These are phyloP conservation scores for Ischnus inquisitorius DNA, from an alignment of 2,888 invertebrate species.

Conservation along the genomic window DNA sequence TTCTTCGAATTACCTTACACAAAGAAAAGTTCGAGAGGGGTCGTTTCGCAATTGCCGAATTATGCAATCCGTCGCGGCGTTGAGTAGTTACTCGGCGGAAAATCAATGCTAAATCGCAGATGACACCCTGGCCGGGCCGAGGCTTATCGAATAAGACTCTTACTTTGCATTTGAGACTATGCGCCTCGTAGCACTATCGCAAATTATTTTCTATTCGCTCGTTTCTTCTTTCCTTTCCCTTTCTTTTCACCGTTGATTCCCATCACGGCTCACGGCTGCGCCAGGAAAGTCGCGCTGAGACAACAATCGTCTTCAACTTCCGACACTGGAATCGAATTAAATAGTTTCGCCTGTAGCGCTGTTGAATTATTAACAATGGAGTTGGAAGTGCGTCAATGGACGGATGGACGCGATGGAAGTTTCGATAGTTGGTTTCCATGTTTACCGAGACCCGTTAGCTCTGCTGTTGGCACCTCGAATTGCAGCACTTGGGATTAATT, in stretches of 20 bases:
- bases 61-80: slow-evolving; percentile 43
- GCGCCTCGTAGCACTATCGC: slow-evolving; percentile 17
- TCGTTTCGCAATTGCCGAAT: slow-evolving; percentile 37
- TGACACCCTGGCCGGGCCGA: slow-evolving; percentile 49
- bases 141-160: slow-evolving; percentile 66
- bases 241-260: not conserved
- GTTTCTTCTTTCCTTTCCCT: slow-evolving; percentile 27
- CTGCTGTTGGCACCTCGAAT: not conserved
- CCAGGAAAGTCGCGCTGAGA: slow-evolving; percentile 33
- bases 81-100: slow-evolving; percentile 45
- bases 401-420: too few relatives aligned
- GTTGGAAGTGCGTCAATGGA: slow-evolving; percentile 32
- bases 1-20: not conserved
- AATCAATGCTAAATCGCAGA: slow-evolving; percentile 67
- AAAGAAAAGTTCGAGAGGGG: slow-evolving; percentile 3
- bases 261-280: slow-evolving; percentile 38
- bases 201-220: slow-evolving; percentile 26
- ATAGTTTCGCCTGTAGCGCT: slow-evolving; percentile 8
- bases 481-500: too few relatives aligned
- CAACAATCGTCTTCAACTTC: slow-evolving; percentile 53
- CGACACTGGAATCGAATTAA: slow-evolving; percentile 47
- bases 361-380: slow-evolving; percentile 60
- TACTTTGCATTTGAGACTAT: slow-evolving; percentile 63
- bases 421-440: slow-evolving; percentile 2
- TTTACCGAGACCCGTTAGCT: not conserved